A percentile compares a stretch with the other conserved stretches of the same genome.
Evolutionary conservation across 2,888 invertebrate species (phyloP).

Genomic region (Drepanosiphum platanoidis): DNA sequence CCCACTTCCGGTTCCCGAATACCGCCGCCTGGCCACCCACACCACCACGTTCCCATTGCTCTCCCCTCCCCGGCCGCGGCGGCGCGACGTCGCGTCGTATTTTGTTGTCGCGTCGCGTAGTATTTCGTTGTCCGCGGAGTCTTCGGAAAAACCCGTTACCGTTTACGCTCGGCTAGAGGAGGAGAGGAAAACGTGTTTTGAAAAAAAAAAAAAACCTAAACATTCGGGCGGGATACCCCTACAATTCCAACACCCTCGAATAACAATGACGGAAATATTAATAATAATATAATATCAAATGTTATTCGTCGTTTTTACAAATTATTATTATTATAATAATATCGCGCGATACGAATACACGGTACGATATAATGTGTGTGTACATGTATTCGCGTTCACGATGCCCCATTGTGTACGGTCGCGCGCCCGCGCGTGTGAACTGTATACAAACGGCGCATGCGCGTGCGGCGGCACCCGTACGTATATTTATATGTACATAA

Average conservation of each 20-base stretch:
- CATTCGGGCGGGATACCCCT: no score
- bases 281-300: no score
- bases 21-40: conserved; percentile 12
- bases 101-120: no score
- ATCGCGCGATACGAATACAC: not conserved
- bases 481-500: not conserved
- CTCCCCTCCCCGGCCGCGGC: conserved; percentile 28
- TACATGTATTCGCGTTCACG: not conserved
- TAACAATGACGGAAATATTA: no score
- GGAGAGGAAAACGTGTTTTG: no score
- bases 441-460: not conserved
- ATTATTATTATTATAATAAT: not conserved
- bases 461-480: not conserved
- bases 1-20: conserved; percentile 57
- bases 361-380: not conserved
- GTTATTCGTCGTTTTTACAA: not conserved
- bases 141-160: not conserved
- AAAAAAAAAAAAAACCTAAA: no score
- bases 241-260: no score
- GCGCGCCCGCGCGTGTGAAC: not conserved
- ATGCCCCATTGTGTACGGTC: not conserved
- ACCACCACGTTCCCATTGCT: conserved; percentile 9
- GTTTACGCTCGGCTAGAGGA: no score
- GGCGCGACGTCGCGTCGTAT: no score
- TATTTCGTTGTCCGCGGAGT: conserved; percentile 38